phyloP scores from a whole-genome alignment of 1,140 invertebrate genomes.

The Coelopa frigida region DNA sequence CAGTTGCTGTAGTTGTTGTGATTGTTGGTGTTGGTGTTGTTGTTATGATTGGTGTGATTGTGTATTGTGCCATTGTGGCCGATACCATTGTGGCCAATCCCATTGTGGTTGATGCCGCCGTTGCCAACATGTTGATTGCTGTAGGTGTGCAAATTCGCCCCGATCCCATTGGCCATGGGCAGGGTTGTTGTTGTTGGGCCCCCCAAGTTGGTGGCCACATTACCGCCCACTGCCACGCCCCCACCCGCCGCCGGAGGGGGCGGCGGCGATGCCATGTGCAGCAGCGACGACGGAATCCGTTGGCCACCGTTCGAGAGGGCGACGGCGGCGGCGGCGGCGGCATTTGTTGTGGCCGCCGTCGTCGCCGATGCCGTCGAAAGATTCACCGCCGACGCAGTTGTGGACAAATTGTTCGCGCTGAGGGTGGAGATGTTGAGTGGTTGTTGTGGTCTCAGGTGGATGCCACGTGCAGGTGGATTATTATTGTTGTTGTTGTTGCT shows the following conservation, averaged over 20 bases:
- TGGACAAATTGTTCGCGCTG: slow-evolving; percentile 32
- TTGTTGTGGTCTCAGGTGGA: slow-evolving; percentile 44
- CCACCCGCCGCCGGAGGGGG: slow-evolving; percentile 18
- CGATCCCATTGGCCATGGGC: slow-evolving; percentile 12
- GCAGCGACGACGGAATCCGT: slow-evolving; percentile 21
- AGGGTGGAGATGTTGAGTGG: slow-evolving; percentile 64
- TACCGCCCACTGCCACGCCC: slow-evolving; percentile 16
- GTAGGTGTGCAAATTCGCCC: slow-evolving; percentile 27
- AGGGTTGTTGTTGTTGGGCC: slow-evolving; percentile 7
- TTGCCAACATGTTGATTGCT: slow-evolving; percentile 34
- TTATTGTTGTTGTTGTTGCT: slow-evolving; percentile 5
- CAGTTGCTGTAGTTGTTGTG: slow-evolving; percentile 30
- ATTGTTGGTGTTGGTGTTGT: slow-evolving; percentile 12
- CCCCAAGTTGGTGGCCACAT: slow-evolving; percentile 4
- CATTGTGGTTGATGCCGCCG: slow-evolving; percentile 13
- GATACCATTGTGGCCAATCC: slow-evolving; percentile 17
- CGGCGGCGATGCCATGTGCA: slow-evolving; percentile 13
- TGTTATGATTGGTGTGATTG: slow-evolving; percentile 9
- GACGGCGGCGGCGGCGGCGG: slow-evolving; percentile 24
- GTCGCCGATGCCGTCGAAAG: slow-evolving; percentile 15
- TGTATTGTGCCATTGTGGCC: slow-evolving; percentile 13
- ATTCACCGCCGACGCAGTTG: slow-evolving; percentile 28
- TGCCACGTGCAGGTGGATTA: slow-evolving; percentile 25
- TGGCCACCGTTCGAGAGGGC: slow-evolving; percentile 28
- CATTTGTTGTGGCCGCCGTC: slow-evolving; percentile 3